Evolutionary conservation across 2,113 vertebrate genomes (phyloP), one percentile per base, ranked within the genome.

Genomic region (Coregonus clupeaformis): DNA sequence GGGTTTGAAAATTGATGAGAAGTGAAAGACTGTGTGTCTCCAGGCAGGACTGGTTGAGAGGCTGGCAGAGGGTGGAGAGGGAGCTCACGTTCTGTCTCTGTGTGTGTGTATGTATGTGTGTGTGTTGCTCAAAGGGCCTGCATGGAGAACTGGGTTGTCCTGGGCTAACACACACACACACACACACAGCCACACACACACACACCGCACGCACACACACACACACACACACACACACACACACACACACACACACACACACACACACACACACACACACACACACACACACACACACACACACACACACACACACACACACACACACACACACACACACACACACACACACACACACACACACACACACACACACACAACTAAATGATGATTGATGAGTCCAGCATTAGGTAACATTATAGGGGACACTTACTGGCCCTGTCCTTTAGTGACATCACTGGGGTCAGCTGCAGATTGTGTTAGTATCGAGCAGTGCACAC

Each of bases 311-410:
- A 55, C 77, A 70, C 66, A 73, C 74, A 76, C 66, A 66, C 72
- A 67, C 60, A 66, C 70, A 71, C 32, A 22, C 73, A 74, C 72
- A 62, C 14, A 1, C 57, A 25, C 62, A 49, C 29, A 60, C 71
- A 74, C 62, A 74, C 24, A 66, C 63, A 66, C 83, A 86, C 89
- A 91, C 85, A 75, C 85, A 85, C 91, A 84, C 73, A 52, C 45
- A 22, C 49, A 86, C 85, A 80, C 88, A 88, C 84, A 80, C 84
- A n/a, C 32, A n/a, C 88, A 90, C 89, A 86, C 86, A 87, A 89
- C 84, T 89, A 93, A 92, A 95, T 93, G 91, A 93, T 94, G 95
- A 96, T 94, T 92, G 94, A 96, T 94, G 95, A 94, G 89, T 85
- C 90, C 76, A 79, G 90, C 92, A 94, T 94, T 92, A 94, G 91